Evolutionary conservation across 2,113 vertebrate species (phyloP).

Genomic region (Chinchilla lanigera): DNA sequence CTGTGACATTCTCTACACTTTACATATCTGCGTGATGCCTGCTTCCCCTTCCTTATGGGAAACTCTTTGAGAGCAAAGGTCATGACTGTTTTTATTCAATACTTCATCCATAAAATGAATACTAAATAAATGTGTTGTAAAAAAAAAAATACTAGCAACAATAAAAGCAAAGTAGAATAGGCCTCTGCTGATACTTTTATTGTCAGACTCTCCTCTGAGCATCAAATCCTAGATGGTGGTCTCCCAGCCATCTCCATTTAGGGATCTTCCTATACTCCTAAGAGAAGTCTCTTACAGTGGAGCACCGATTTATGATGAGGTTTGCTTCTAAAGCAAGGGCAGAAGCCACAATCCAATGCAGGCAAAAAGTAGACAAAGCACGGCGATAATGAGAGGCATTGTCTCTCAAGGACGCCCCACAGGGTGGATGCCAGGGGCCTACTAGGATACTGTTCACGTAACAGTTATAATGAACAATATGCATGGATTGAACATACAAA

Average conservation of each 20-base stretch:
- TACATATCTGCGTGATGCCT: not conserved
- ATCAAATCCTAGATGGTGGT: not conserved
- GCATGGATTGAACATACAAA: not conserved
- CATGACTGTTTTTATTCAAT: not conserved
- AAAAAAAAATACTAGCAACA: not conserved
- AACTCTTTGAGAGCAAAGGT: not conserved
- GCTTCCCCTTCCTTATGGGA: not conserved
- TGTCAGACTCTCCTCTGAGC: not conserved
- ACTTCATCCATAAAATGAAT: not conserved
- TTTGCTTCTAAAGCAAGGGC: not conserved
- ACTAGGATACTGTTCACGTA: not conserved
- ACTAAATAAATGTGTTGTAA: not conserved
- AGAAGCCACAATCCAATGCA: not conserved
- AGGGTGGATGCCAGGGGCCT: not conserved
- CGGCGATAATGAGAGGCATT: not conserved
- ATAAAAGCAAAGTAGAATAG: not conserved
- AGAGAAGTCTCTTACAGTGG: not conserved
- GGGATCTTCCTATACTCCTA: not conserved
- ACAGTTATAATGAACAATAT: not conserved
- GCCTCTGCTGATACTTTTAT: not conserved
- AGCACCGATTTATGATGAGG: not conserved
- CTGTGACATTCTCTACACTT: not conserved
- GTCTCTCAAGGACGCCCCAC: too few species aligned
- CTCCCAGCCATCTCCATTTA: not conserved
- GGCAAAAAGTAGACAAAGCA: not conserved